Percentiles rank a stretch among this genome's conserved stretches.
Evolutionary conservation across 2,113 vertebrate genomes (phyloP).

Genomic region (Sinocyclocheilus maitianheensis): DNA sequence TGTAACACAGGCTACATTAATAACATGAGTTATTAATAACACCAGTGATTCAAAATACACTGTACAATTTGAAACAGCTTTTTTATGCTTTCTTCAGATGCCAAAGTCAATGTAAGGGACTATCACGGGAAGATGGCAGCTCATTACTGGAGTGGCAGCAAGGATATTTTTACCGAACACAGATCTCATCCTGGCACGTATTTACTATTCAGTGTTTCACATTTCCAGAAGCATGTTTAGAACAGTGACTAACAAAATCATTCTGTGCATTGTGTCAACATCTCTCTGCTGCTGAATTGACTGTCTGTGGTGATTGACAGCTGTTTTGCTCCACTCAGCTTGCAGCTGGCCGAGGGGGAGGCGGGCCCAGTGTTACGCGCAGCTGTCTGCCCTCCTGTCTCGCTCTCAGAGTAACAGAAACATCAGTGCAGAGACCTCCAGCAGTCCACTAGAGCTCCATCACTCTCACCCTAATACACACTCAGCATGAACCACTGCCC

Average conservation of each 20-base stretch:
- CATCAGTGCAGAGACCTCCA: conserved; percentile 12
- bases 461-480: conserved; percentile 1
- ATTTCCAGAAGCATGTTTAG: background rate
- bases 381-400: background rate
- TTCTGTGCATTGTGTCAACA: background rate
- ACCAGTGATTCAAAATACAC: background rate
- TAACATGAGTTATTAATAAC: conserved; percentile 1
- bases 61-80: background rate
- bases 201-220: background rate
- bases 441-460: background rate
- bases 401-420: conserved; percentile 56
- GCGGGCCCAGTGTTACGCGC: conserved; percentile 42
- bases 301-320: conserved; percentile 18
- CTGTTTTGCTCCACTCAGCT: conserved; percentile 52
- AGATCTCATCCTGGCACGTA: conserved; percentile 47
- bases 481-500: background rate
- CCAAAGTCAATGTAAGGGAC: conserved; percentile 64
- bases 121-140: conserved; percentile 66
- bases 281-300: background rate
- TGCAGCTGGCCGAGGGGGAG: conserved; percentile 32
- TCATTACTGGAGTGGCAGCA: conserved; percentile 68
- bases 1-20: background rate
- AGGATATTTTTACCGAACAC: conserved; percentile 55
- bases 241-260: background rate
- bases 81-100: conserved; percentile 49